Percentiles rank a stretch among this genome's conserved stretches.
These are phyloP conservation scores for Diogma glabrata DNA, from an alignment of 2,888 invertebrate genomes.

Conservation along the genomic window DNA sequence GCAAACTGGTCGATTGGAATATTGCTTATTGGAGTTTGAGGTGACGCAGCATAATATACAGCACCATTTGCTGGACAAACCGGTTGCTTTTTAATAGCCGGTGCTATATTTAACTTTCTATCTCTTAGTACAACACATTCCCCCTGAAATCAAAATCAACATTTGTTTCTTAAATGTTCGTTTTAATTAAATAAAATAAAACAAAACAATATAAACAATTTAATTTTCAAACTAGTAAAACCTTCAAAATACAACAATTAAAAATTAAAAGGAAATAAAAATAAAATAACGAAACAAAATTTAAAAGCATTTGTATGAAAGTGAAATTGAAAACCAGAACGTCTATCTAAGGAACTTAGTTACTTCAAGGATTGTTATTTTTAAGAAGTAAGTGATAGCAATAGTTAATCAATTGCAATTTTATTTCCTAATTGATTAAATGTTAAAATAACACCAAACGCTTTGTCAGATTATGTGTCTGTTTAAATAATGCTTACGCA, in stretches of 20 bases:
- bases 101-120: constrained; percentile 74
- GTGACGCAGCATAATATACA: constrained; percentile 37
- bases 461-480: too few species aligned
- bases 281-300: constrained; percentile 1
- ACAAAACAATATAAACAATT: constrained; percentile 17
- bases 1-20: constrained; percentile 39
- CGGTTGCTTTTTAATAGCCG: constrained; percentile 67
- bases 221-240: constrained; percentile 1
- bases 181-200: constrained; percentile 16
- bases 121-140: constrained; percentile 68
- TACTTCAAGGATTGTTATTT: too few species aligned
- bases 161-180: too few species aligned
- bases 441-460: too few species aligned
- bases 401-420: too few species aligned
- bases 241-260: constrained; percentile 8
- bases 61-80: constrained; percentile 38
- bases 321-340: background rate
- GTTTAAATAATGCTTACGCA: too few species aligned
- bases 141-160: constrained; percentile 40
- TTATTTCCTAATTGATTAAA: too few species aligned
- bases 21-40: constrained; percentile 37
- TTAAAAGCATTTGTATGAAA: background rate
- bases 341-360: too few species aligned
- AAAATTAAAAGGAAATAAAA: constrained; percentile 5
- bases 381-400: too few species aligned